These are phyloP conservation scores for Nerophis ophidion DNA, from an alignment of 2,113 vertebrate species.

Conservation along the genomic window DNA sequence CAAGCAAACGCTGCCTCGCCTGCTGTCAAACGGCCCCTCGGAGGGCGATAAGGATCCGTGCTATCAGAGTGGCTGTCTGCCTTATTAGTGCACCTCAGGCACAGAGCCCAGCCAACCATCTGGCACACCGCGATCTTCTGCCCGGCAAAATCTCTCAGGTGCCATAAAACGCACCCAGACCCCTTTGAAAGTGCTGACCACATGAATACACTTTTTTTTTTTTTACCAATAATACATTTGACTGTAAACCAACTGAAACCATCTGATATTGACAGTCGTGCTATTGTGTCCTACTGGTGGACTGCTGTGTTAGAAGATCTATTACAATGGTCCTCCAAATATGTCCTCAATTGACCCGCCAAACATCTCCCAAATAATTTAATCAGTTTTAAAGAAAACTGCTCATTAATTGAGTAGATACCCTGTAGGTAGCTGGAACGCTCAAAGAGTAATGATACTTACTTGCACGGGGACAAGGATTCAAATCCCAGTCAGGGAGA, in stretches of 20 bases:
- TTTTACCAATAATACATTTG: slow-evolving; percentile 9
- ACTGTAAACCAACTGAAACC: slow-evolving; percentile 7
- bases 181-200: slow-evolving; percentile 55
- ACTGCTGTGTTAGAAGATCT: slow-evolving; percentile 11
- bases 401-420: too few relatives aligned
- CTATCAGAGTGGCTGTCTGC: slow-evolving; percentile 81
- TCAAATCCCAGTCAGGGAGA: too few relatives aligned
- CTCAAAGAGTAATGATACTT: too few relatives aligned
- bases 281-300: slow-evolving; percentile 1
- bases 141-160: slow-evolving; percentile 81
- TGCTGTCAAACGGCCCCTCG: slow-evolving; percentile 80
- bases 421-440: too few relatives aligned
- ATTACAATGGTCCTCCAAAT: too few relatives aligned
- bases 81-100: slow-evolving; percentile 86
- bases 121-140: slow-evolving; percentile 80
- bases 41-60: slow-evolving; percentile 91
- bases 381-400: too few relatives aligned
- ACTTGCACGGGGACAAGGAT: too few relatives aligned
- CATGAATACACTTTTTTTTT: slow-evolving; percentile 30
- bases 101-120: slow-evolving; percentile 91
- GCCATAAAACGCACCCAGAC: slow-evolving; percentile 52
- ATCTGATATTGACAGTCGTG: slow-evolving; percentile 13
- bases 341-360: too few relatives aligned
- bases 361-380: too few relatives aligned
- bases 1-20: slow-evolving; percentile 56